phyloP scores from a whole-genome alignment of 2,113 vertebrate genomes.

The Myodes glareolus region DNA sequence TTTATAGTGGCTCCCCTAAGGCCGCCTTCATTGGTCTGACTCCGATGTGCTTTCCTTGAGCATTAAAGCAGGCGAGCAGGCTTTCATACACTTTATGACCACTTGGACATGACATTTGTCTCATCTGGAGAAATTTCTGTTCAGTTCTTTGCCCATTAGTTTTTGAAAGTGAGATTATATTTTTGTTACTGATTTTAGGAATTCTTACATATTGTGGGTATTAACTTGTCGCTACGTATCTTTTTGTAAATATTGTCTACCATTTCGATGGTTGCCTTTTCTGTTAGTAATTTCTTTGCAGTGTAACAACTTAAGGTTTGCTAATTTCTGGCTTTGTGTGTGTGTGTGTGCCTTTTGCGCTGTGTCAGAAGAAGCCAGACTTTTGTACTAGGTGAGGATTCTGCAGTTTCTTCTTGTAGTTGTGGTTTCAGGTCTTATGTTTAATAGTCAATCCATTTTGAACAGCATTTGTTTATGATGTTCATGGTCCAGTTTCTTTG shows the following conservation, averaged over 20 bases:
- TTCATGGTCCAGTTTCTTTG: background rate
- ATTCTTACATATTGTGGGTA: background rate
- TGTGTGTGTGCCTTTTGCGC: background rate
- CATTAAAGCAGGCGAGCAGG: background rate
- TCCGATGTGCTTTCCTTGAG: background rate
- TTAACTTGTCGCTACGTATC: background rate
- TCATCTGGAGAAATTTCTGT: background rate
- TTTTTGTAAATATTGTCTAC: background rate
- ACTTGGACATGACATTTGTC: background rate
- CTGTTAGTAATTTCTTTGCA: background rate
- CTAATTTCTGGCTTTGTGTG: background rate
- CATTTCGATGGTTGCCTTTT: background rate
- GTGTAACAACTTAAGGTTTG: background rate
- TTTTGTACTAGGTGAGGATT: no score
- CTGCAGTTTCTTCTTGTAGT: background rate
- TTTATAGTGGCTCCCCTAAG: background rate
- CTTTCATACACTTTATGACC: background rate
- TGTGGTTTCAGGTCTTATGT: background rate
- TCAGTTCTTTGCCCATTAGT: background rate
- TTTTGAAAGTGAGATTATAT: background rate
- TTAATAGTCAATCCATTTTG: background rate
- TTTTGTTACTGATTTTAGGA: background rate
- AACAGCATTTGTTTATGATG: background rate
- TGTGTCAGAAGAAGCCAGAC: background rate
- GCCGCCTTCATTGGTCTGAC: no score